Evolutionary conservation across 2,888 invertebrate species (phyloP).

Genomic region (Trissolcus brochymenae): DNA sequence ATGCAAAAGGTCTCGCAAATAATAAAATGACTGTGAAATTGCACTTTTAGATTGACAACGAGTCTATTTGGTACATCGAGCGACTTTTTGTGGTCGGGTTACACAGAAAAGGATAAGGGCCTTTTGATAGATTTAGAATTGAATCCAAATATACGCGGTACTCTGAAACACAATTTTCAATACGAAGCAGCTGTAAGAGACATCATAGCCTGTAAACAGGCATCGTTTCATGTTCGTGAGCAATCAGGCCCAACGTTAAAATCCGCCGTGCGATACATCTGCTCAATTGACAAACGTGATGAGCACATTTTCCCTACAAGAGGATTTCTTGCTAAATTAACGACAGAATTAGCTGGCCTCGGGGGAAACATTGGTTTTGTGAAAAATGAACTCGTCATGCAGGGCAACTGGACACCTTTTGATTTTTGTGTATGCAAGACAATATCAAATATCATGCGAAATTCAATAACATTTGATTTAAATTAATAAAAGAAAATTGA

Average conservation of each 20-base stretch:
- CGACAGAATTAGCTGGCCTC: slow-evolving; percentile 90
- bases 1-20: not conserved
- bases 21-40: not conserved
- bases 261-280: slow-evolving; percentile 88
- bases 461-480: not conserved
- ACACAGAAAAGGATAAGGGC: slow-evolving; percentile 87
- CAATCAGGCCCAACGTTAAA: slow-evolving; percentile 93
- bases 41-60: slow-evolving; percentile 80
- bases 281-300: slow-evolving; percentile 88
- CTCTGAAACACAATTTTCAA: slow-evolving; percentile 87
- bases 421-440: slow-evolving; percentile 78
- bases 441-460: not conserved
- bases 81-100: slow-evolving; percentile 89
- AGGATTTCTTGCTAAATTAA: slow-evolving; percentile 84
- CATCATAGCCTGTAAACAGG: slow-evolving; percentile 83
- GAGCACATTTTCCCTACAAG: slow-evolving; percentile 86
- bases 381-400: slow-evolving; percentile 86
- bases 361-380: slow-evolving; percentile 95
- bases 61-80: slow-evolving; percentile 86
- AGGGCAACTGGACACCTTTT: slow-evolving; percentile 83
- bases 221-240: slow-evolving; percentile 91
- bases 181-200: slow-evolving; percentile 93
- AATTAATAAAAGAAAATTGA: not conserved
- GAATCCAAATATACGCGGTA: slow-evolving; percentile 77
- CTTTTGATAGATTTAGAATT: slow-evolving; percentile 86